Evolutionary conservation across 2,888 invertebrate genomes (phyloP), one percentile per base, ranked within the genome.

Genomic region (Leptopilina myrica): DNA sequence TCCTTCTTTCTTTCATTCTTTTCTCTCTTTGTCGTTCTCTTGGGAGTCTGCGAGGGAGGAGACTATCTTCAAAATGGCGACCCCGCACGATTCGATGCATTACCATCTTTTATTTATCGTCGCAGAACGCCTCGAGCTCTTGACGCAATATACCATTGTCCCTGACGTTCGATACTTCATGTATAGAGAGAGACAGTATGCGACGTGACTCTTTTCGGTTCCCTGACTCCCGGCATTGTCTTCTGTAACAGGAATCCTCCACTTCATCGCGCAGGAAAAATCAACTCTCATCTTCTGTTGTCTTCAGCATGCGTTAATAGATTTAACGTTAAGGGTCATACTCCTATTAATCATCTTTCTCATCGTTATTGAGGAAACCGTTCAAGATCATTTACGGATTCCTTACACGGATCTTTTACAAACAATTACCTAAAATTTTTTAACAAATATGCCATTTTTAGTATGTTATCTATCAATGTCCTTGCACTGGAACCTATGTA

Each of bases 21-120:
- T 78, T 79, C 80, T 53, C 49, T 76, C 77, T 78, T 56, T 82
- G 81, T 84, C 82, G 82, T 80, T 84, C 84, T 84, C 84, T 82
- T 80, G 79, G 82, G 82, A 85, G 79, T 85, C 83, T 84, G 87
- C 86, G 88, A 85, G 88, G 90, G 90, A 88, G 90, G 90, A 89
- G 88, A 89, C 87, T 87, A 84, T 85, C 87, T 87, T 88, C 88
- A 90, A 91, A 90, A 91, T 90, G 91, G 91, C 90, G 90, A 89
- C 88, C 33, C 85, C 79, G 83, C 78, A 84, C 78, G 83, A 73
- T 73, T 73, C 85, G 82, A 85, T 86, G 85, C 84, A 83, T 83
- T 81, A 81, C 82, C 86, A 86, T 88, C 87, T 87, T 89, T 88
- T 86, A 85, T 88, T 84, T 76, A 67, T 73, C 53, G 73, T 56